Evolutionary conservation across 2,113 vertebrate species (phyloP), one percentile per base, ranked within the genome.

Genomic region (Peromyscus leucopus): DNA sequence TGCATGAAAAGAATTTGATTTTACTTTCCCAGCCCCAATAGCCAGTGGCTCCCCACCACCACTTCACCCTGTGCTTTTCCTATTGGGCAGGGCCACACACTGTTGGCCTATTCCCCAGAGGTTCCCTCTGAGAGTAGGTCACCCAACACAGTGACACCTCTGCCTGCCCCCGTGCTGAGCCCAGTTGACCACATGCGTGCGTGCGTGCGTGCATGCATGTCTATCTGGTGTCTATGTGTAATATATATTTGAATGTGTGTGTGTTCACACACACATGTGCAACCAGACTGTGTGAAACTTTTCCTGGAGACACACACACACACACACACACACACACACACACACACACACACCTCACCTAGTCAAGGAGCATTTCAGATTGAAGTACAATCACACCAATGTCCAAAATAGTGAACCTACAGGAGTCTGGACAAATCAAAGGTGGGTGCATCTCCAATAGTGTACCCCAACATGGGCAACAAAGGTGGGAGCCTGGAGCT

Each of bases 71-170:
- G n/a, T 36, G 26, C 26, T 65, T 65, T 48, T 21, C 28, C 55
- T 1, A 0, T 55, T 24, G 31, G 63, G 10, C 51, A 0, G 15
- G 69, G 22, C 26, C 19, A 24, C 19, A 0, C 28, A 42, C 42
- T 12, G n/a, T 7, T n/a, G 15, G 3, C 11, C 42, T 75, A 4
- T 33, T 65, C 13, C 31, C n/a, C 5, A 17, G 13, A 33, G 17
- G 19, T 13, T 63, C 59, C 57, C 71, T 65, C 88, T 26, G 51
- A 36, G 65, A 15, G 17, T 36, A 5, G 15, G 21, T 36, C 22
- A 2, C 19, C 51, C 42, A 2, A 26, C 48, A 33, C 67, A 4
- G 36, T 12, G 69, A n/a, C 0, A 1, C 42, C 24, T n/a, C n/a
- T 51, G 51, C 51, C 57, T 89, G 63, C 72, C 46, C 28, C 1